These are phyloP conservation scores for Sesia bembeciformis DNA, from an alignment of 2,888 invertebrate species.

Conservation along the genomic window DNA sequence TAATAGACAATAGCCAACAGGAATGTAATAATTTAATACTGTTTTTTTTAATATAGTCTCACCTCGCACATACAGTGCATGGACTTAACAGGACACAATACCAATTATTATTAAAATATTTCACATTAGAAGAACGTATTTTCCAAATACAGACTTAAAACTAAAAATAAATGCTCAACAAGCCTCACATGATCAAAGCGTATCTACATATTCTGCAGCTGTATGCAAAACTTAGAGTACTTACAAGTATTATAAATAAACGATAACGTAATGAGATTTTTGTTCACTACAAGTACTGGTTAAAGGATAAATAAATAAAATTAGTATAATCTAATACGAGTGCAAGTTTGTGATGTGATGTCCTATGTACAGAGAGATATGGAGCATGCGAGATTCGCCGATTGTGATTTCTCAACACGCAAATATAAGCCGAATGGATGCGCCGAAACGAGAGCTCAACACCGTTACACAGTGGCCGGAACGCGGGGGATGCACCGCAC, in stretches of 20 bases:
- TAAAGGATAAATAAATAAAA: constrained; percentile 32
- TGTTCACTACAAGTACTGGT: constrained; percentile 25
- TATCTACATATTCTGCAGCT: constrained; percentile 3
- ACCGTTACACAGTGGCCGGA: constrained; percentile 42
- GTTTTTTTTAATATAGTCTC: constrained; percentile 4
- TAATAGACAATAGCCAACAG: not conserved
- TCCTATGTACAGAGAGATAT: no score
- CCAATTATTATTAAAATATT: constrained; percentile 32
- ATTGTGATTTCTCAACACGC: no score
- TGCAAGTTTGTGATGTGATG: not conserved
- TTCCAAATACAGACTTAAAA: constrained; percentile 45
- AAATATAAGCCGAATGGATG: constrained; percentile 11
- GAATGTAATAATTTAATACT: constrained; percentile 31
- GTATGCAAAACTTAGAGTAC: not conserved
- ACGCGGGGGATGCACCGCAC: constrained; percentile 28
- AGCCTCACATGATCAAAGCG: constrained; percentile 60
- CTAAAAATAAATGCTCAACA: constrained; percentile 61
- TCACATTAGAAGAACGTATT: constrained; percentile 25
- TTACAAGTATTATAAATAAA: not conserved
- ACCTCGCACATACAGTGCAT: no score
- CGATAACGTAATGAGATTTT: constrained; percentile 21
- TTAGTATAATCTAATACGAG: constrained; percentile 1
- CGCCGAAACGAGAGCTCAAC: constrained; percentile 51
- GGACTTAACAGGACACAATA: not conserved
- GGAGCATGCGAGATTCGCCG: no score